Base-by-base conservation (phyloP, 2,113 vertebrate genomes). In the Aegypius monachus region DNA sequence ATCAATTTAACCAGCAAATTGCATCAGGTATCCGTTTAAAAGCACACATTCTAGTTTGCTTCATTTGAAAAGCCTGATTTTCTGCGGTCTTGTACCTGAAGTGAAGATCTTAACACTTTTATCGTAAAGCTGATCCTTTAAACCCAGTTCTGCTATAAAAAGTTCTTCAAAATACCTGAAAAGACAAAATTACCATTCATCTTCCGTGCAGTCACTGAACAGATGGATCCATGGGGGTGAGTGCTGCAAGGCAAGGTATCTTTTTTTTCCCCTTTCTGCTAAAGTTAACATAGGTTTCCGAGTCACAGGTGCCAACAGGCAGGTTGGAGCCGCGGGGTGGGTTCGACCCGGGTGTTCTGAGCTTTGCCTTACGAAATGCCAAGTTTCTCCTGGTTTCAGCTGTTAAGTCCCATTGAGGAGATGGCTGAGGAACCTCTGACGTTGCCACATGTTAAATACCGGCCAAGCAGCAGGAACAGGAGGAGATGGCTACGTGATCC, bases 181-280 rank as follows among this genome's bases (percentile, higher is more conserved):
- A 55, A 48, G 19, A 16, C 32, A 40, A 40, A 45, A n/a, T 34
- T 21, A 12, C 47, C 36, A 3, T 23, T 7, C 1, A 7, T 23
- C 4, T 25, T 19, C 19, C 3, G n/a, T 13, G 25, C 20, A 53
- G 52, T 53, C 27, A 10, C 71, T 7, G 53, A 10, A 5, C 32
- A 12, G 66, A 52, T 16, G 50, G 50, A 5, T 10, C 21, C 4
- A 9, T 5, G 34, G 22, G 5, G 6, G 13, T 0, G 16, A 10
- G 78, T 3, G 53, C n/a, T 58, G 48, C 68, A 4, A 13, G 55
- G 22, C 21, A 13, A 15, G 29, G 36, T 26, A 0, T 7, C 42
- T 25, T 40, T 40, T 32, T 43, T 34, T 1, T 1, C 1, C 38
- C n/a, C 11, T 32, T 45, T 18, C 11, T 0, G 1, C 29, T n/a